phyloP scores from a whole-genome alignment of 1,140 invertebrate species.

The Cephus cinctus region DNA sequence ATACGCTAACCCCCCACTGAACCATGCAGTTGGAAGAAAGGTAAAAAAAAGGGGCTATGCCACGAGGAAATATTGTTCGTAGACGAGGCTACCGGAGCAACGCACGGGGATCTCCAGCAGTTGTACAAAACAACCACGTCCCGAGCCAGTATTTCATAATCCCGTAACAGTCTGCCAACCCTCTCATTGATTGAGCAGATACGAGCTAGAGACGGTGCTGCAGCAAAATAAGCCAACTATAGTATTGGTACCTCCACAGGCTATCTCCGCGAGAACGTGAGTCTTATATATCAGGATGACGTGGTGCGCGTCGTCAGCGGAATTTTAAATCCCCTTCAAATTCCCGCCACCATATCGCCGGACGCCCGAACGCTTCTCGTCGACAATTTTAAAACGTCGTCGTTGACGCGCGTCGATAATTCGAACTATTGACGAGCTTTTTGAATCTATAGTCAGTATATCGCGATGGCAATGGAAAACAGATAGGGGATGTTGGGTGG shows the following conservation, averaged over 20 bases:
- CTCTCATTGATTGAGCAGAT: constrained; percentile 39
- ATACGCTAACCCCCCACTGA: too few relatives aligned
- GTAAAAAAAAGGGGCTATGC: too few relatives aligned
- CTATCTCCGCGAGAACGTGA: too few relatives aligned
- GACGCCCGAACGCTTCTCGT: background rate
- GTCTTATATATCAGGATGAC: constrained; percentile 18
- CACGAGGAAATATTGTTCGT: too few relatives aligned
- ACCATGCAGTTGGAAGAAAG: too few relatives aligned
- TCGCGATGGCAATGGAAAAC: background rate
- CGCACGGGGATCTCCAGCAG: too few relatives aligned
- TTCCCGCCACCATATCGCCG: constrained; percentile 5
- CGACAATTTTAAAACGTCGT: too few relatives aligned
- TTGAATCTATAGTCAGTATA: background rate
- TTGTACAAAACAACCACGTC: constrained; percentile 29
- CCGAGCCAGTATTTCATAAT: constrained; percentile 30
- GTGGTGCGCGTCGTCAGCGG: constrained; percentile 29
- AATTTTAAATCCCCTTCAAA: constrained; percentile 38
- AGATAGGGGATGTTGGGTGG: too few relatives aligned
- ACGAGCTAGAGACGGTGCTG: constrained; percentile 19
- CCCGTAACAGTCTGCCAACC: constrained; percentile 33
- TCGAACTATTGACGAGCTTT: background rate
- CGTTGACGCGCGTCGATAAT: too few relatives aligned
- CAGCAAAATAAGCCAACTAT: constrained; percentile 27
- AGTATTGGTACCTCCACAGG: background rate
- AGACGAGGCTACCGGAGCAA: too few relatives aligned